Percentiles rank a stretch among this genome's conserved stretches.
Evolutionary conservation across 1,140 invertebrate species (phyloP).

Genomic region (Papilio xuthus): DNA sequence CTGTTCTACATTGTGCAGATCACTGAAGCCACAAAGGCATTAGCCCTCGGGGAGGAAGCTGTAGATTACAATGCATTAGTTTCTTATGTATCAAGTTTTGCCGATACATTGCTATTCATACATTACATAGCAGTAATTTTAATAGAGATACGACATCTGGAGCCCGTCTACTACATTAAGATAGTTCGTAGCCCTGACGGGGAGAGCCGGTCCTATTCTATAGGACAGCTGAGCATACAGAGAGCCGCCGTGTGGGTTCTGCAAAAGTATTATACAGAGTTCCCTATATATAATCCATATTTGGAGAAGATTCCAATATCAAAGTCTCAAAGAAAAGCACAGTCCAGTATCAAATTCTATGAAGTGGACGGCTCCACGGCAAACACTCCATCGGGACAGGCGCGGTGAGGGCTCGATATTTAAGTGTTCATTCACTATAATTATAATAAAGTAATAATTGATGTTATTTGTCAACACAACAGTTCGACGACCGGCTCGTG

Average conservation of each 20-base stretch:
- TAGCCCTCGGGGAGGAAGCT: slow-evolving; percentile 89
- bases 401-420: slow-evolving; percentile 69
- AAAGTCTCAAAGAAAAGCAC: slow-evolving; percentile 89
- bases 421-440: background rate
- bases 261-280: slow-evolving; percentile 97
- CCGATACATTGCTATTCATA: slow-evolving; percentile 96
- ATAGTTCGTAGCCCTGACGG: slow-evolving; percentile 97
- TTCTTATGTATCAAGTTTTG: slow-evolving; percentile 93
- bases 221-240: slow-evolving; percentile 97
- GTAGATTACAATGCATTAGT: slow-evolving; percentile 93
- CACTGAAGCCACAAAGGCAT: slow-evolving; percentile 88
- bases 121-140: slow-evolving; percentile 97
- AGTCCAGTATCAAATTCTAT: slow-evolving; percentile 96
- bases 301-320: slow-evolving; percentile 94
- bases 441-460: too few species aligned
- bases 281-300: slow-evolving; percentile 98
- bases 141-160: slow-evolving; percentile 95
- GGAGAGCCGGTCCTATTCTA: slow-evolving; percentile 90
- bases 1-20: slow-evolving; percentile 97
- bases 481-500: slow-evolving; percentile 63
- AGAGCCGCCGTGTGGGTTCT: slow-evolving; percentile 96
- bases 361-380: slow-evolving; percentile 94
- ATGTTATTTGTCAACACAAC: slow-evolving; percentile 24
- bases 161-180: slow-evolving; percentile 95
- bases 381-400: slow-evolving; percentile 85